Evolutionary conservation across 35 echinoderm and acorn worm species (phyloP), one percentile per base, ranked within the genome.

Genomic region (Apostichopus californicus): DNA sequence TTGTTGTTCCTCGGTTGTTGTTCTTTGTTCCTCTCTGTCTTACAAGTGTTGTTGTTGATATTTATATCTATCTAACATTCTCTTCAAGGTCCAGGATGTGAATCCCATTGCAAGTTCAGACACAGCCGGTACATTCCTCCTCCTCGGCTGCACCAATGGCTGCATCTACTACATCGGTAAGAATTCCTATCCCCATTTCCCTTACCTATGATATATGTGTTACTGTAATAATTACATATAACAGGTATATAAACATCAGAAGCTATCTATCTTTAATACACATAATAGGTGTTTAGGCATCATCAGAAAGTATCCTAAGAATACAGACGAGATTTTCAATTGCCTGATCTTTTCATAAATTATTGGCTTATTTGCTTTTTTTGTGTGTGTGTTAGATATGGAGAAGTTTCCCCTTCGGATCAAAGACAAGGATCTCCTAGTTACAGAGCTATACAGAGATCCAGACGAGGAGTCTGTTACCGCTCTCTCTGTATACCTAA

Each of bases 131-230:
- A 95, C 95, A 5, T 93, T 93, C 70, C 92, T 99, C 15, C 79
- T 99, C 9, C 79, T 99, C 20, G 97, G 97, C 4, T 99, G 97
- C 60, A 96, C 93, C 56, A 99, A 99, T 93, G 97, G 97, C 11
- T 99, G 95, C 56, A 96, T 99, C 56, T 99, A 99, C 65, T 96
- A 99, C 79, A 99, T 99, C 11, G 97, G 97, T 99, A 63, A 95
- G 34, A 46, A 46, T 46, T 46, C 34, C 2, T 46, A 1, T 46
- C 34, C 34, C 34, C 34, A 46, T 46, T 46, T 46, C 34, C 34
- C 34, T 46, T 46, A 46, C 34, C 3, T 46, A 46, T 46, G 2
- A 46, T 34, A 34, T 46, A 46, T 46, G 34, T 46, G 34, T 46
- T 46, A 3, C 34, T 46, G 34, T 46, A n/a, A n/a, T 46, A 46